Evolutionary conservation across 2,113 vertebrate species (phyloP), one percentile per base, ranked within the genome.

Genomic region (Psettodes erumei): DNA sequence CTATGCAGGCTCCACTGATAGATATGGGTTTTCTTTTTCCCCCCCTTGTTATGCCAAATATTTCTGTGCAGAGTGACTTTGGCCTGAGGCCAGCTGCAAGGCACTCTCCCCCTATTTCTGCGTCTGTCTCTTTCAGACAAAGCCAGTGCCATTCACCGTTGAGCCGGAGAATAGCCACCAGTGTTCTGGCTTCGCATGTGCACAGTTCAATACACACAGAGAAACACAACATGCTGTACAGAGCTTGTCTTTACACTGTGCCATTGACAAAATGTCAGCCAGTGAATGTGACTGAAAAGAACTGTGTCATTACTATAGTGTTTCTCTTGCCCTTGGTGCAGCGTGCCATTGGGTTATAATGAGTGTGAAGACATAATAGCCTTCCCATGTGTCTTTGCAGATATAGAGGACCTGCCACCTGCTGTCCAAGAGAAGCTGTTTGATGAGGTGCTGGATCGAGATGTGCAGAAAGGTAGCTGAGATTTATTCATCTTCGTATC

Each of bases 401-500:
- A 99, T 91, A 98, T 99, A 75, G 98, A 99, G 92, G 98, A 99
- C 89, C 86, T 99, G 53, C 96, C 97, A 0, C 96, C 97, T 81
- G 94, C 97, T 67, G 97, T 99, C 81, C 98, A 99, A 86, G 98
- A 99, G 82, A 99, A 99, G 84, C 88, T 99, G 76, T 99, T 98
- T 83, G 97, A 99, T 33, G 98, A 99, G 86, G 95, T 99, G 80
- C 93, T 99, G 84, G 98, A 99, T 85, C 95, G 98, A 90, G 98
- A 99, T 84, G 98, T 99, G 83, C 97, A 99, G 85, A 99, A 99
- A 96, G 98, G 98, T 98, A 93, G 21, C 86, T 1, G 6, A 28
- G 30, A 58, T 35, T 48, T 11, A 15, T 53, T 55, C 4, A 47
- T 35, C 4, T 64, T 37, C 19, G 4, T 4, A 16, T 75, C 8